Evolutionary conservation across 2,888 invertebrate genomes (phyloP).

Genomic region (Aquatica leii): DNA sequence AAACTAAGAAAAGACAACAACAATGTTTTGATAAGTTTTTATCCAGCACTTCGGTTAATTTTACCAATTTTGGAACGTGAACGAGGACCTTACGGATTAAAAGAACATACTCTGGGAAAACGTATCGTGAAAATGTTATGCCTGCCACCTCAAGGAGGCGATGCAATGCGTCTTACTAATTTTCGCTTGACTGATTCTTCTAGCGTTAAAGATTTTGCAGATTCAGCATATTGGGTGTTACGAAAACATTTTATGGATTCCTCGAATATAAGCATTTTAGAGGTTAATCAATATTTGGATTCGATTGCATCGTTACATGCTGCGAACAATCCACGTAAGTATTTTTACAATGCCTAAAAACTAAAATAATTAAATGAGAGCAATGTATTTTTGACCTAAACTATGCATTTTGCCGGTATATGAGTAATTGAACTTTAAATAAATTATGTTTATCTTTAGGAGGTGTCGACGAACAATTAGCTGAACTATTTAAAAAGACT

Average conservation of each 20-base stretch:
- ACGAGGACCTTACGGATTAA: conserved; percentile 83
- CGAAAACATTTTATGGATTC: conserved; percentile 62
- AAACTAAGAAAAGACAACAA: conserved; percentile 52
- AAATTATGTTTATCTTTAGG: conserved; percentile 47
- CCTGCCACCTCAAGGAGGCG: conserved; percentile 69
- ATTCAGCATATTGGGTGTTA: conserved; percentile 77
- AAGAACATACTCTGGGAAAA: conserved; percentile 77
- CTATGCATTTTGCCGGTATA: not conserved
- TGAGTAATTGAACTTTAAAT: not conserved
- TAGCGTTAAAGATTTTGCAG: conserved; percentile 79
- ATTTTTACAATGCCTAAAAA: conserved; percentile 11
- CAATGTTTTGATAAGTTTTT: conserved; percentile 66
- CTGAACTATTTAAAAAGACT: conserved; percentile 71
- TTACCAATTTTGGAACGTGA: conserved; percentile 82
- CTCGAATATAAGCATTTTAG: conserved; percentile 68
- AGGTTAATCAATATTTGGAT: conserved; percentile 80
- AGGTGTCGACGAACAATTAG: conserved; percentile 70
- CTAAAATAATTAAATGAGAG: no score
- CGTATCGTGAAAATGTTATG: conserved; percentile 79
- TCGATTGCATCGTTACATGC: conserved; percentile 74
- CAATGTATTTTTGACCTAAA: not conserved
- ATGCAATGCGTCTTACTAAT: conserved; percentile 64
- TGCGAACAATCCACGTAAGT: conserved; percentile 67
- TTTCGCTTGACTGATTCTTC: conserved; percentile 55
- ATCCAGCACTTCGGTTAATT: conserved; percentile 79